Percentiles rank a stretch among this genome's conserved stretches.
Evolutionary conservation across 2,797 vertebrate genomes (phyloP).

Genomic region (Sylvia borin): DNA sequence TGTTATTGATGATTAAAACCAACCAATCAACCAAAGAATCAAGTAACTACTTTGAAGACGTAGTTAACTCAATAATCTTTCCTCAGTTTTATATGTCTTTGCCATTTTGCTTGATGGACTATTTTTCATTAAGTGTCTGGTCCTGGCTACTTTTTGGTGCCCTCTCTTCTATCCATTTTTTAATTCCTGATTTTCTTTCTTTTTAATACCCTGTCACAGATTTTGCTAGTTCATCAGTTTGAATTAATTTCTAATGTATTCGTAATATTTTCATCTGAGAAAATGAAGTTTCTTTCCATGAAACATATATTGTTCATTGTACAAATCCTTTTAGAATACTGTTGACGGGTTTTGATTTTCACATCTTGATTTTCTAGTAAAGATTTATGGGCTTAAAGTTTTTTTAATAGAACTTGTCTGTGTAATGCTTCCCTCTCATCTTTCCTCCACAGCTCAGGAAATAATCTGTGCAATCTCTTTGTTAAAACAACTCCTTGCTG

Average conservation of each 20-base stretch:
- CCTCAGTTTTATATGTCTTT: neutral
- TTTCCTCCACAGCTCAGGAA: neutral
- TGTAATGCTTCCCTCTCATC: neutral
- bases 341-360: neutral
- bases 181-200: neutral
- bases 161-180: neutral
- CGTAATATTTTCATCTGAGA: neutral
- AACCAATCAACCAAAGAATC: neutral
- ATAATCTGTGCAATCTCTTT: neutral
- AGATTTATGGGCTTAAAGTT: neutral
- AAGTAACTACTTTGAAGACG: neutral
- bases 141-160: neutral
- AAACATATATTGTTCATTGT: neutral
- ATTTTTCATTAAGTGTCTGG: neutral
- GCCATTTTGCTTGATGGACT: neutral
- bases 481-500: neutral
- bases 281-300: neutral
- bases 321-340: neutral
- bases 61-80: neutral
- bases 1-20: neutral
- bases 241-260: neutral
- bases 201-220: neutral
- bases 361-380: neutral
- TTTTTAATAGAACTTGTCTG: neutral
- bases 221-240: neutral